Evolutionary conservation across 2,888 invertebrate genomes (phyloP).

Genomic region (Diadromus collaris): DNA sequence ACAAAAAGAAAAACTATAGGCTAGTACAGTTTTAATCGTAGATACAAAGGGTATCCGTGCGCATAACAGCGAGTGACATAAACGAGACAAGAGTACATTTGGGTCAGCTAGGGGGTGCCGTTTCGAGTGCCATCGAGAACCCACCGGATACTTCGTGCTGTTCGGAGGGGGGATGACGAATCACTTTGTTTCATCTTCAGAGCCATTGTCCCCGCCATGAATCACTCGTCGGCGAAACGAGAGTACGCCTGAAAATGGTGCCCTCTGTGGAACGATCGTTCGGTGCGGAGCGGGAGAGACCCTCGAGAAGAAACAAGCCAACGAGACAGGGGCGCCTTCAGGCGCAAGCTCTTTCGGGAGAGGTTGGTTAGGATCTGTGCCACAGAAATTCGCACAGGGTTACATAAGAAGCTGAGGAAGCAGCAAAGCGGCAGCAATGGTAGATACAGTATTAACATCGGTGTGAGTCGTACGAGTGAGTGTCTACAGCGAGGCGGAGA

Average conservation of each 20-base stretch:
- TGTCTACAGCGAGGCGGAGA: constrained; percentile 31
- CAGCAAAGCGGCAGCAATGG: constrained; percentile 9
- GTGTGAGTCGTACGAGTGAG: constrained; percentile 26
- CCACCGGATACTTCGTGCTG: constrained; percentile 22
- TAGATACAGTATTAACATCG: constrained; percentile 18
- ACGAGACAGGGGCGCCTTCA: constrained; percentile 21
- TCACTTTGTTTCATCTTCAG: constrained; percentile 33
- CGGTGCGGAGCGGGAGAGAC: constrained; percentile 17
- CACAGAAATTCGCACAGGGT: constrained; percentile 14
- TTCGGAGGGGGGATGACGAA: constrained; percentile 13
- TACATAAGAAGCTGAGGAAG: constrained; percentile 15
- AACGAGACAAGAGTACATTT: constrained; percentile 24
- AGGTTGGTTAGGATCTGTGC: constrained; percentile 12
- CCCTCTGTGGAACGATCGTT: constrained; percentile 15
- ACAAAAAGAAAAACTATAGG: not conserved
- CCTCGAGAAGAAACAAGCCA: constrained; percentile 18
- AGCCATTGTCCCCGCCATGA: constrained; percentile 36
- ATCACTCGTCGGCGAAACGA: constrained; percentile 24
- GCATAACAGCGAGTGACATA: not conserved
- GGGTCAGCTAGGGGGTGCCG: constrained; percentile 31
- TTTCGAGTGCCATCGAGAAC: constrained; percentile 15
- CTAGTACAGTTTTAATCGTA: not conserved
- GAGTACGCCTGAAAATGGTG: constrained; percentile 30
- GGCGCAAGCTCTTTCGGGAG: constrained; percentile 8
- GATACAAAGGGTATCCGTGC: not conserved